Conservation (phyloP, 1,140 invertebrate species). For the Eubasilissa regina region DNA sequence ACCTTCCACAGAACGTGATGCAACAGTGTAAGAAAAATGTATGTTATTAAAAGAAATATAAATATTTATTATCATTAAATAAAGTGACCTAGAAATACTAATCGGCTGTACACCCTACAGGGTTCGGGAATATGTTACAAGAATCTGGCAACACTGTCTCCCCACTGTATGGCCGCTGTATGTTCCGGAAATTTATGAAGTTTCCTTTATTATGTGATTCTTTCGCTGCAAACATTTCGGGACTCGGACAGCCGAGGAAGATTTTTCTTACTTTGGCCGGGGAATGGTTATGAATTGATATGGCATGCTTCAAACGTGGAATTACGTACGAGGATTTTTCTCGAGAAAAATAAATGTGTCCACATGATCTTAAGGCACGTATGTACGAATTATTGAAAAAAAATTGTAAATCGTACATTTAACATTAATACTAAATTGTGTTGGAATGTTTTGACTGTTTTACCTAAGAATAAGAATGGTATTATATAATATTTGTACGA, state of each 20-base stretch:
- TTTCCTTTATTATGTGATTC: slow-evolving; percentile 41
- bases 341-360: neutral
- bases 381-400: neutral
- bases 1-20: too few species aligned
- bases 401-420: too few species aligned
- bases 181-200: slow-evolving; percentile 38
- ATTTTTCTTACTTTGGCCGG: slow-evolving; percentile 37
- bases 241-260: slow-evolving; percentile 8
- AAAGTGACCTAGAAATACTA: neutral
- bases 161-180: neutral
- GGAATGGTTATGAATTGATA: slow-evolving; percentile 46
- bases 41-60: too few species aligned
- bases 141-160: slow-evolving; percentile 17
- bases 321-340: neutral
- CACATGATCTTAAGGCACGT: neutral
- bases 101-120: neutral
- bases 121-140: slow-evolving; percentile 31
- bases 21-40: too few species aligned
- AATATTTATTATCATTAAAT: too few species aligned
- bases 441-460: too few species aligned
- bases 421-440: too few species aligned
- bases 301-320: slow-evolving; percentile 23
- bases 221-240: slow-evolving; percentile 4
- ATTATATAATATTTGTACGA: too few species aligned
- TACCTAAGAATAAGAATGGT: too few species aligned